phyloP scores from a whole-genome alignment of 2,113 vertebrate species.

The Lepus timidus region DNA sequence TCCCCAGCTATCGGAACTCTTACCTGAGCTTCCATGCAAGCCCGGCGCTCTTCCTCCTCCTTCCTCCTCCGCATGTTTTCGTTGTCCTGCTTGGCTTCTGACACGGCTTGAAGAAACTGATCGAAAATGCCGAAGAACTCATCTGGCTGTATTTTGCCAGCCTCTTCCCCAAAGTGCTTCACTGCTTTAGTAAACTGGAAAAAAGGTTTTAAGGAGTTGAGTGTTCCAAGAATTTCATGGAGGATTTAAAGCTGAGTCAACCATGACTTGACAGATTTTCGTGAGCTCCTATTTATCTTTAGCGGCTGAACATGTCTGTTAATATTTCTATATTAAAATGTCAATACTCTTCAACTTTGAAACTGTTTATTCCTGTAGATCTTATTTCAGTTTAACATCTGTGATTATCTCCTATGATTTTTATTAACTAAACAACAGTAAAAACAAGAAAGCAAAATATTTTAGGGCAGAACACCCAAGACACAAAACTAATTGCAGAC shows the following conservation, averaged over 20 bases:
- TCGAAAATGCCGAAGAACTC: slow-evolving; percentile 99
- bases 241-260: background rate
- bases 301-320: background rate
- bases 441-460: slow-evolving; percentile 86
- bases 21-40: slow-evolving; percentile 98
- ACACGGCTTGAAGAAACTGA: slow-evolving; percentile 97
- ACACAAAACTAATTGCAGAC: slow-evolving; percentile 87
- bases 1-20: background rate
- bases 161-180: slow-evolving; percentile 98
- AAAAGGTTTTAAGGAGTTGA: slow-evolving; percentile 40
- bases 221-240: background rate
- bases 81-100: slow-evolving; percentile 97
- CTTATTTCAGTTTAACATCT: slow-evolving; percentile 71
- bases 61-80: slow-evolving; percentile 98
- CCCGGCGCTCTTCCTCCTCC: slow-evolving; percentile 97
- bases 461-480: slow-evolving; percentile 64
- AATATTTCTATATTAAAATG: slow-evolving; percentile 33
- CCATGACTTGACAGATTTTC: background rate
- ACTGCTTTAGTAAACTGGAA: slow-evolving; percentile 94
- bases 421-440: slow-evolving; percentile 86
- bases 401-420: slow-evolving; percentile 59
- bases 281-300: background rate
- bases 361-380: slow-evolving; percentile 30
- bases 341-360: background rate
- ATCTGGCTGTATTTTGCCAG: slow-evolving; percentile 95